Percentiles rank a stretch among this genome's conserved stretches.
phyloP scores from a whole-genome alignment of 2,797 vertebrate genomes.

The Halcyon leucocephala region DNA sequence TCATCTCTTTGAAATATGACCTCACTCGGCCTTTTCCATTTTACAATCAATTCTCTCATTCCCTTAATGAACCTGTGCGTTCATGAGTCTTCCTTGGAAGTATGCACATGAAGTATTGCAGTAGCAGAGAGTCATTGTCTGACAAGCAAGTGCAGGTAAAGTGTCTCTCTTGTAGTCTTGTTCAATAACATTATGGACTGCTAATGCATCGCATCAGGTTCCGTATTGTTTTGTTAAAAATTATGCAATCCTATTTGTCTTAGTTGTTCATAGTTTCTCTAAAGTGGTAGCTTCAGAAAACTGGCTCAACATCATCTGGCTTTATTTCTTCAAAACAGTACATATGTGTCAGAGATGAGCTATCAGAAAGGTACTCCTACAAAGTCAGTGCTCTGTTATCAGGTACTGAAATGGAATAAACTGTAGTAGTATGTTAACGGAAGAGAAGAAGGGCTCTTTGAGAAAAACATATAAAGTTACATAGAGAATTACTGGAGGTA shows the following conservation, averaged over 20 bases:
- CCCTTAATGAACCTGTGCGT: constrained; percentile 84
- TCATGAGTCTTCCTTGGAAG: constrained; percentile 82
- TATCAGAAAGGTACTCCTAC: background rate
- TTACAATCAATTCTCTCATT: constrained; percentile 86
- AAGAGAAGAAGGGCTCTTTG: background rate
- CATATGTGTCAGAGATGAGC: background rate
- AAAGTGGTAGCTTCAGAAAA: constrained; percentile 39
- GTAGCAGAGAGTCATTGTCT: constrained; percentile 83
- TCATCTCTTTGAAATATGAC: constrained; percentile 88
- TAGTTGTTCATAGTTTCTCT: background rate
- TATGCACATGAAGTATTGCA: constrained; percentile 82
- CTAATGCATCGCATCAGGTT: constrained; percentile 78
- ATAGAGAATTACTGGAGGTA: background rate
- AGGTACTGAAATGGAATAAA: background rate
- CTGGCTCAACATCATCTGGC: background rate
- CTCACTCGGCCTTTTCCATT: constrained; percentile 83
- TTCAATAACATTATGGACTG: constrained; percentile 82
- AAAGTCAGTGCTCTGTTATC: background rate
- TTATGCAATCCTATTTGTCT: constrained; percentile 49
- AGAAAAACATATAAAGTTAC: background rate
- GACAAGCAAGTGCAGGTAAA: constrained; percentile 83
- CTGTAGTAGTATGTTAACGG: background rate
- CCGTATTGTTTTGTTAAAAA: constrained; percentile 74
- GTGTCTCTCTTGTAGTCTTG: constrained; percentile 79
- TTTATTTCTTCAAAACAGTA: background rate